Evolutionary conservation across 1,140 invertebrate species (phyloP).

Genomic region (Pseudobourletiella spinata): DNA sequence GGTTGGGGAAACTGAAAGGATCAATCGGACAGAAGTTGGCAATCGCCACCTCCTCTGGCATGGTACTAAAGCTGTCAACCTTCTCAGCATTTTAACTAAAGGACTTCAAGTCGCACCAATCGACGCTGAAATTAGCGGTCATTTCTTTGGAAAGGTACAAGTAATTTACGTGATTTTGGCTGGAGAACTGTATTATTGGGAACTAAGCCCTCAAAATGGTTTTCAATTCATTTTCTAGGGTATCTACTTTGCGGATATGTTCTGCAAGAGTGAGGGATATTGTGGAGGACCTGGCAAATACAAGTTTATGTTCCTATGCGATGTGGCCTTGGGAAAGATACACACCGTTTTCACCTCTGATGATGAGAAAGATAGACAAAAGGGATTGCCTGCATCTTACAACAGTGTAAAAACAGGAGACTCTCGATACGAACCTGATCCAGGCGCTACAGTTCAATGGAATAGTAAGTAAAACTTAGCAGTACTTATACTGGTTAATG

Average conservation of each 20-base stretch:
- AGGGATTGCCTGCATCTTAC: not conserved
- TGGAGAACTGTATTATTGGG: too few species aligned
- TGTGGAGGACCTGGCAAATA: not conserved
- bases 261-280: slow-evolving; percentile 39
- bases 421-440: slow-evolving; percentile 21
- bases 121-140: slow-evolving; percentile 39
- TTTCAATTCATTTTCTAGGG: slow-evolving; percentile 38
- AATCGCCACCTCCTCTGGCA: slow-evolving; percentile 45
- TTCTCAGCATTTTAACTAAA: slow-evolving; percentile 42
- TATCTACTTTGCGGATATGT: slow-evolving; percentile 43
- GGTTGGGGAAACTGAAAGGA: slow-evolving; percentile 36
- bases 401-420: slow-evolving; percentile 27
- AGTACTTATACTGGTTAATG: not conserved
- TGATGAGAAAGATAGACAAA: not conserved
- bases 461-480: slow-evolving; percentile 27
- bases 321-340: slow-evolving; percentile 30
- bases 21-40: slow-evolving; percentile 24
- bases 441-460: slow-evolving; percentile 20
- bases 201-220: too few species aligned
- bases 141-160: slow-evolving; percentile 40
- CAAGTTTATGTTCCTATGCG: slow-evolving; percentile 27
- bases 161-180: slow-evolving; percentile 4
- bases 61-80: slow-evolving; percentile 42
- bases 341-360: slow-evolving; percentile 1
- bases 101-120: slow-evolving; percentile 42